Conservation (phyloP, 2,113 vertebrate genomes). For the Marmota monax region DNA sequence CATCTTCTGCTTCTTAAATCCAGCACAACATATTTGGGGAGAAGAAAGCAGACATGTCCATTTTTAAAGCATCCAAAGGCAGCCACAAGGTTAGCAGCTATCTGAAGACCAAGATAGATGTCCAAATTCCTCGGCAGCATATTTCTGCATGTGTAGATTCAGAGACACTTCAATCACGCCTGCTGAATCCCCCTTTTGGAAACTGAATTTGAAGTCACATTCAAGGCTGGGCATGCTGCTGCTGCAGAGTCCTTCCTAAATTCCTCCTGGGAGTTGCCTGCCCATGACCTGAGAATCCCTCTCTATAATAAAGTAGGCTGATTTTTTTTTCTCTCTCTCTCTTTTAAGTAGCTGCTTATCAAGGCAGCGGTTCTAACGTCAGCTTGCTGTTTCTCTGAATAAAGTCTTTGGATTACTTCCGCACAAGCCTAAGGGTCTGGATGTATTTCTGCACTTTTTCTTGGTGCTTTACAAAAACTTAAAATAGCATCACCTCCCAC, state of each 20-base stretch:
- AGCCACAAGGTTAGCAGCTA: conserved; percentile 63
- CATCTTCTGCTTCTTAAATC: background rate
- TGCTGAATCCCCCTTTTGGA: conserved; percentile 68
- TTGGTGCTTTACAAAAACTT: conserved; percentile 62
- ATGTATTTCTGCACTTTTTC: conserved; percentile 61
- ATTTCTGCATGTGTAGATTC: conserved; percentile 72
- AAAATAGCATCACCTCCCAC: conserved; percentile 52
- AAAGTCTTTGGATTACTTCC: conserved; percentile 62
- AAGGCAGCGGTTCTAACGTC: conserved; percentile 71
- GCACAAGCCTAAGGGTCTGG: conserved; percentile 60
- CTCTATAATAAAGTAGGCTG: conserved; percentile 63
- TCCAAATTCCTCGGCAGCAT: conserved; percentile 58
- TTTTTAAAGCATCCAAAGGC: conserved; percentile 56
- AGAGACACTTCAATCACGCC: conserved; percentile 69
- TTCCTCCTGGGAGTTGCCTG: conserved; percentile 76
- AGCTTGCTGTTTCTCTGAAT: conserved; percentile 57
- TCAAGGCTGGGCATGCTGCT: conserved; percentile 71
- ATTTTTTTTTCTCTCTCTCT: background rate
- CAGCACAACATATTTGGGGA: conserved; percentile 7
- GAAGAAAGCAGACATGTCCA: background rate
- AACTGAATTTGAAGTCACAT: conserved; percentile 75
- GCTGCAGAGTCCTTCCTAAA: conserved; percentile 63
- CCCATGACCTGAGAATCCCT: conserved; percentile 20
- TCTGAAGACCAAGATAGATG: conserved; percentile 66
- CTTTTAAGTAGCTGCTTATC: conserved; percentile 71